Base-by-base conservation (phyloP, 2,797 vertebrate species). In the Kryptolebias ocellatus region DNA sequence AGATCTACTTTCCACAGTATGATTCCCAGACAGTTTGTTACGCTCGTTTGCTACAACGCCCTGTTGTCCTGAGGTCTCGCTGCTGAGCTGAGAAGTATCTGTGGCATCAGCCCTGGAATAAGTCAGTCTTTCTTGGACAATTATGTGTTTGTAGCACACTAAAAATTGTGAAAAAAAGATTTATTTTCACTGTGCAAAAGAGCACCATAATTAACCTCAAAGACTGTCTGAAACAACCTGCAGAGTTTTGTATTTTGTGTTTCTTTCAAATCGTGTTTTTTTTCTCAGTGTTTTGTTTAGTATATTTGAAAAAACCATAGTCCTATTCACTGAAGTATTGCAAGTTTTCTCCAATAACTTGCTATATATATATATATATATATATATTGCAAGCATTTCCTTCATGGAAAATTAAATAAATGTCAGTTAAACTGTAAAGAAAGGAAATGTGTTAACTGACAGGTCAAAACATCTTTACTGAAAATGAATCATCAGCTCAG, bases 31-130 rank as follows among this genome's bases (percentile, higher is more conserved):
- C 51, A 46, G 64, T 66, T 74, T 79, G 79, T 71, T 29, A 37
- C 66, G 61, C 59, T 78, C 67, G 61, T 63, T 65, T 56, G 61
- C 55, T 66, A 42, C 45, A 5, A 14, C 39, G 53, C 16, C 67
- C n/a, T 52, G 50, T 80, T 58, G 71, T 34, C 55, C 51, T 15
- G 14, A 67, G 49, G 63, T 54, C 27, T 53, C 27, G 53, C 29
- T 66, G 84, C 29, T 78, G 76, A 91, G 86, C 83, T 86, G 87
- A 34, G 88, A 62, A 79, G 82, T 29, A 17, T 64, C 12, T 0
- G 34, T 8, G 37, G n/a, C 28, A 54, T 51, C 1, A 0, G 16
- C 3, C 1, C 27, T 44, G 16, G 4, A 10, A 7, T n/a, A 14
- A 37, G 28, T 60, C 31, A 16, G 4, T 28, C n/a, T 34, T 7